These are phyloP conservation scores for Magallana gigas DNA, from an alignment of 1,140 invertebrate species.

Conservation along the genomic window DNA sequence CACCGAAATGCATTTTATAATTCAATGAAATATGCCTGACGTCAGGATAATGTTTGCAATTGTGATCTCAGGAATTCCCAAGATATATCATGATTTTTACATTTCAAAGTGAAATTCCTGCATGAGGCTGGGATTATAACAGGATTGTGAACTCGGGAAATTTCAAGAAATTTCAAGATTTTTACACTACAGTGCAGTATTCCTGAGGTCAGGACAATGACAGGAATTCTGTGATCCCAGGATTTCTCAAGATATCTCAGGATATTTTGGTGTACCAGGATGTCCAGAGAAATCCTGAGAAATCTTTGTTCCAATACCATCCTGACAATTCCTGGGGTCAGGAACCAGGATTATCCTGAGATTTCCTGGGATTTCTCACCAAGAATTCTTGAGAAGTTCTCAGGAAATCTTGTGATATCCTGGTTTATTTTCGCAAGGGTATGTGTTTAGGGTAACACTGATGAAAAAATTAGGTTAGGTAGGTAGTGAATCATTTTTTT, in stretches of 20 bases:
- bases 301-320: conserved; percentile 23
- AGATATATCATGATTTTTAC: background rate
- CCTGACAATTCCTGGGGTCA: conserved; percentile 25
- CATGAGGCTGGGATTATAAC: background rate
- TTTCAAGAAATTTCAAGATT: conserved; percentile 13
- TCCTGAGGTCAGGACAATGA: background rate
- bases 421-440: conserved; percentile 25
- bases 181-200: background rate
- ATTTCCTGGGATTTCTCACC: conserved; percentile 19
- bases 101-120: background rate
- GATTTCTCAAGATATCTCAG: conserved; percentile 10
- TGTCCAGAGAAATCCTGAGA: conserved; percentile 17
- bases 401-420: conserved; percentile 26
- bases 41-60: background rate
- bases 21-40: too few species aligned
- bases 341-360: conserved; percentile 25
- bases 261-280: conserved; percentile 11
- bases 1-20: background rate
- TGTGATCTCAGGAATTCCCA: background rate
- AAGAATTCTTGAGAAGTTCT: conserved; percentile 14
- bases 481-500: too few species aligned
- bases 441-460: background rate
- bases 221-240: conserved; percentile 15
- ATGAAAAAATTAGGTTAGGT: too few species aligned
- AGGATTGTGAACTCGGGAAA: background rate